Percentiles rank a stretch among this genome's conserved stretches.
Evolutionary conservation across 2,888 invertebrate species (phyloP).

Genomic region (Phyto melanocephala): DNA sequence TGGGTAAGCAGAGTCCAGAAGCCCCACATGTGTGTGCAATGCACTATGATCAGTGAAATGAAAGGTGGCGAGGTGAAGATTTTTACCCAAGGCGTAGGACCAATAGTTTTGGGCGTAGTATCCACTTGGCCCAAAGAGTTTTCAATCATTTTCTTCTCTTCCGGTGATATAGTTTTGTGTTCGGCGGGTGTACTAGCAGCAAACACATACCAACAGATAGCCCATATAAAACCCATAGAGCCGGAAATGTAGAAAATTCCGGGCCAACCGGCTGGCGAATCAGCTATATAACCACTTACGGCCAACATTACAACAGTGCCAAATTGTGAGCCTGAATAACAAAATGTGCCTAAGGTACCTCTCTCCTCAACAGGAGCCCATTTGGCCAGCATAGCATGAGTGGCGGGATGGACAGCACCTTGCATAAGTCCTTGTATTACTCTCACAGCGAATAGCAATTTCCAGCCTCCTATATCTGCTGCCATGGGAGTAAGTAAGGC

Average conservation of each 20-base stretch:
- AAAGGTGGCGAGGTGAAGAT: conserved; percentile 88
- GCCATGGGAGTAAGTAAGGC: conserved; percentile 85
- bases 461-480: conserved; percentile 83
- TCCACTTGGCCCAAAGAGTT: conserved; percentile 80
- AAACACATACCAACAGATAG: conserved; percentile 81
- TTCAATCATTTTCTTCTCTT: conserved; percentile 85
- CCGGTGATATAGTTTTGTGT: conserved; percentile 82
- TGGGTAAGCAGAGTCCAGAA: conserved; percentile 91
- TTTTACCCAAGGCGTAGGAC: conserved; percentile 85
- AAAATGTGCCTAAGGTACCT: conserved; percentile 83
- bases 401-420: conserved; percentile 84
- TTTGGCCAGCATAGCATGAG: conserved; percentile 85
- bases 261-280: conserved; percentile 86
- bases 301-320: conserved; percentile 89
- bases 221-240: conserved; percentile 82
- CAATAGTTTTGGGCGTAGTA: conserved; percentile 68
- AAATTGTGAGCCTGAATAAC: conserved; percentile 87
- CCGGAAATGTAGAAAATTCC: conserved; percentile 88
- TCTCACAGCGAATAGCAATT: conserved; percentile 81
- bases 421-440: conserved; percentile 85
- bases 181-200: conserved; percentile 84
- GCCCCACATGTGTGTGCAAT: conserved; percentile 87
- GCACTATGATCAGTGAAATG: conserved; percentile 86
- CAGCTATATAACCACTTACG: conserved; percentile 85
- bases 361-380: conserved; percentile 86